Base-by-base conservation (phyloP, 2,797 vertebrate genomes). In the Antrozous pallidus region DNA sequence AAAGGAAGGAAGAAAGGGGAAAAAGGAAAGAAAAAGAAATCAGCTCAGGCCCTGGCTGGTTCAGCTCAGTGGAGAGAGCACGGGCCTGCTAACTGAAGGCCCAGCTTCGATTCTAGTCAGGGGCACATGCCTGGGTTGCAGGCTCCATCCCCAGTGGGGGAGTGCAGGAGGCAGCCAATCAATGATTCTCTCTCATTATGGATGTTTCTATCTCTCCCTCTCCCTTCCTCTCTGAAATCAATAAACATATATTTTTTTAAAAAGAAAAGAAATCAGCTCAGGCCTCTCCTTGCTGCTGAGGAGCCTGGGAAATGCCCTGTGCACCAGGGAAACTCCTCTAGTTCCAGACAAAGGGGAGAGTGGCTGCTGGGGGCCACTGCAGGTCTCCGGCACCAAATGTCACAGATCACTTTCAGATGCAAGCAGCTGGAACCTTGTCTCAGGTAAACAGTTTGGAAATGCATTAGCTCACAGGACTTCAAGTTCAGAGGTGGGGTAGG, bases 281-380 rank as follows among this genome's bases (percentile, higher is more conserved):
- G 14, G 73, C 31, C 58, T 88, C 73, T 22, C 26, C 31, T 6
- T 17, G 36, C 67, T 75, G 26, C n/a, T 47, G 20, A 28, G 42
- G 40, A 61, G 26, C n/a, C 77, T 26, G 33, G 33, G 33, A 69
- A 61, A 73, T 0, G 11, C 18, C 70, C 63, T 51, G 71, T 11
- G 18, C n/a, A 13, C 31, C 26, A 24, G 47, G 24, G 16, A 33
- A 45, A 80, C 5, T 10, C 28, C 67, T 63, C 49, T 31, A 45
- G 17, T 6, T 4, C 0, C 0, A 6, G 11, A 45, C 3, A 47
- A 31, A 63, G 28, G 36, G n/a, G 38, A 70, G 31, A 18, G 2
- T 26, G 13, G 31, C 3, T 5, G 5, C 0, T 10, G 17, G 40
- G 58, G 63, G 10, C 28, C 26, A 13, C 22, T 17, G 13, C 38